Evolutionary conservation across 2,888 invertebrate species (phyloP).

Genomic region (Cremastinae sp.): DNA sequence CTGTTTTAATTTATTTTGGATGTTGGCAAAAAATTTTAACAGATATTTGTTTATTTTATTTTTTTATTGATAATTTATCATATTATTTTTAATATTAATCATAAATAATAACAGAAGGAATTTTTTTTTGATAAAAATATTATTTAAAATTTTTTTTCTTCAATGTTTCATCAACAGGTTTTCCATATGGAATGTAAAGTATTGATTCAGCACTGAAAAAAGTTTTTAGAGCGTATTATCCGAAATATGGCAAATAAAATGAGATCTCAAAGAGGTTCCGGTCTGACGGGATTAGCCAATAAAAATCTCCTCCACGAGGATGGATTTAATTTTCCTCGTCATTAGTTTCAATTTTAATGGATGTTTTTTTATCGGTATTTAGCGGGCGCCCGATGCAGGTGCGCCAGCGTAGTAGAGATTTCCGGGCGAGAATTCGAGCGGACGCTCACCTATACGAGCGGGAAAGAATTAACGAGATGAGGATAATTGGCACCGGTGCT

Average conservation of each 20-base stretch:
- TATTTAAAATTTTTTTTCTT: too few relatives aligned
- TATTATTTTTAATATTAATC: too few relatives aligned
- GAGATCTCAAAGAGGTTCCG: neutral
- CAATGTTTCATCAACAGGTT: too few relatives aligned
- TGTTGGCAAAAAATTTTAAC: too few relatives aligned
- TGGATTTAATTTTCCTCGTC: neutral
- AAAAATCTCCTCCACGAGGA: neutral
- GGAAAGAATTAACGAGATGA: constrained; percentile 3
- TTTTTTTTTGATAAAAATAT: too few relatives aligned
- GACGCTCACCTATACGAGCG: constrained; percentile 33
- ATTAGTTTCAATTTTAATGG: constrained; percentile 18
- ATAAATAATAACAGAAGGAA: too few relatives aligned
- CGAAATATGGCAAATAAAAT: neutral
- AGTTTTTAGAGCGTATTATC: neutral
- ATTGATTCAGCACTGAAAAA: neutral
- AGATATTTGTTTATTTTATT: too few relatives aligned
- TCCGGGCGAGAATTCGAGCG: constrained; percentile 40
- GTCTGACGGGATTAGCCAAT: neutral
- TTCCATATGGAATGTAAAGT: too few relatives aligned
- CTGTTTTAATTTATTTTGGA: too few relatives aligned
- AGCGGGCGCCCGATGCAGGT: neutral
- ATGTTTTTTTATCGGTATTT: constrained; percentile 16
- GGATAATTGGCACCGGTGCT: constrained; percentile 50
- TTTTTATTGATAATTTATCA: too few relatives aligned
- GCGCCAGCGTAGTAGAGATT: constrained; percentile 20